Evolutionary conservation across 1,140 invertebrate species (phyloP), one percentile per base, ranked within the genome.

Genomic region (Coenobita brevimanus): DNA sequence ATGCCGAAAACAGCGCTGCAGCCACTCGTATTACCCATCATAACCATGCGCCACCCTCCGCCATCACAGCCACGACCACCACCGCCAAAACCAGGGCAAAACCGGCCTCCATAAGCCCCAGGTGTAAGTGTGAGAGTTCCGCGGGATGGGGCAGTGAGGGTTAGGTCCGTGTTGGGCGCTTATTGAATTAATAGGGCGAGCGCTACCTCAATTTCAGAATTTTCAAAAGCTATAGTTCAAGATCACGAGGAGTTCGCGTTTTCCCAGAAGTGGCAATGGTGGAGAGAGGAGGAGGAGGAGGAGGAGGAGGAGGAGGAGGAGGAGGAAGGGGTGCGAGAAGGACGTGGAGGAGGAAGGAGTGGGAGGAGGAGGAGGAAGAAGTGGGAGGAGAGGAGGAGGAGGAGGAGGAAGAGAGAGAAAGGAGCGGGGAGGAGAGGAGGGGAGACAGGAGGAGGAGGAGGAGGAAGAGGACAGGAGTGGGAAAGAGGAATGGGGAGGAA

Each of bases 151-250:
- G 1, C 10, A 6, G 15, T 1, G 36, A 21, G 83, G 73, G 36
- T 79, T 79, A 41, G 57, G 83, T 2, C 83, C 27, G 27, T 64
- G 27, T 50, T 33, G 57, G 10, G 30, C 17, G 75, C 73, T 64
- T 86, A 86, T 86, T 75, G 83, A 86, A 75, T 86, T 86, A 86
- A 86, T 86, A 86, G n/a, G 83, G 83, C 83, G 83, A 73, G 83
- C 69, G 83, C 57, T 86, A 86, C 83, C 83, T 86, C 83, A 86
- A 86, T 86, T 86, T 86, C 57, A 79, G 83, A 86, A 86, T 86
- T 86, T 86, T 78, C 83, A 86, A 60, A 86, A 62, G 83, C 71
- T 78, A 86, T 86, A 60, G 83, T 86, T 86, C 83, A 86, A 86
- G 83, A 78, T 78, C 60, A n/a, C 57, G 83, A 86, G 41, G 46